Conservation (phyloP, 2,888 invertebrate genomes). For the Tolmerus cingulatus region DNA sequence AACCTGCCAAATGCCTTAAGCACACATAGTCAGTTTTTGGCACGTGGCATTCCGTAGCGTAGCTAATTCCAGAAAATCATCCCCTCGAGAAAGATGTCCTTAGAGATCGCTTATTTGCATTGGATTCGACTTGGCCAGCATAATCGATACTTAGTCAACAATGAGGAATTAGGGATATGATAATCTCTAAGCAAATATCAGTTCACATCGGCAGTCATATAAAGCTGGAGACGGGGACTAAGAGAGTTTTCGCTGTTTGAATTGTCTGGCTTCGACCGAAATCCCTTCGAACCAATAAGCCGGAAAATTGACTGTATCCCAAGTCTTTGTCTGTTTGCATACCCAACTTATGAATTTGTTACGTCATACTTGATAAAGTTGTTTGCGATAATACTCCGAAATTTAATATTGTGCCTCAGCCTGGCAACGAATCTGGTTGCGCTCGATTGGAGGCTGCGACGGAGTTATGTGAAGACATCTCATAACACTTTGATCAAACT, state of each 20-base stretch:
- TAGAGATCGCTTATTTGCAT: not conserved
- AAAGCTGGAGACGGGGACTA: not conserved
- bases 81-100: not conserved
- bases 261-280: constrained; percentile 9
- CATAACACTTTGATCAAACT: not conserved
- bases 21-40: not conserved
- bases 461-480: not conserved
- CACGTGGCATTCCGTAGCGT: not conserved
- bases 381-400: not conserved
- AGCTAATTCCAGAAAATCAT: not conserved
- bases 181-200: constrained; percentile 24
- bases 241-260: constrained; percentile 2
- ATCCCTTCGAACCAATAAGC: constrained; percentile 34
- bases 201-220: not conserved
- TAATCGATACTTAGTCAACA: constrained; percentile 28
- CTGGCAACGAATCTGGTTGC: not conserved
- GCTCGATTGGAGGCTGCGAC: not conserved
- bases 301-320: constrained; percentile 12
- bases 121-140: not conserved
- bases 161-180: constrained; percentile 20
- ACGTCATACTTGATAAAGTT: constrained; percentile 8
- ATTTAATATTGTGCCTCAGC: not conserved
- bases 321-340: not conserved
- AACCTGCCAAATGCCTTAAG: not conserved
- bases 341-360: constrained; percentile 10